phyloP scores from a whole-genome alignment of 2,113 vertebrate species.

The Heterotis niloticus region DNA sequence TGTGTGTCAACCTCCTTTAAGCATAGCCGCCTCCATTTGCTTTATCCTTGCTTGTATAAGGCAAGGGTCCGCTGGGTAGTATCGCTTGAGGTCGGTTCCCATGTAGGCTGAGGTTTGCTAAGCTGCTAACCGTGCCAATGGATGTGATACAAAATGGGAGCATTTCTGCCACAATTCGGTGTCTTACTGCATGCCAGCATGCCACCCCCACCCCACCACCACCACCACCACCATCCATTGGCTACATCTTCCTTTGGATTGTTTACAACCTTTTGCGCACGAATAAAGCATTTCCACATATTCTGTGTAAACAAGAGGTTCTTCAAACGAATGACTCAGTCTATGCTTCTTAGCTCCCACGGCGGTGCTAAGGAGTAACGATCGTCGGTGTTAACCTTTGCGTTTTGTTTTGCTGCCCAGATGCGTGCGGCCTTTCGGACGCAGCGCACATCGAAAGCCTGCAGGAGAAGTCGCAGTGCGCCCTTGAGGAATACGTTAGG shows the following conservation, averaged over 20 bases:
- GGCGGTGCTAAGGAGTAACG: constrained; percentile 55
- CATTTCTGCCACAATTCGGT: background rate
- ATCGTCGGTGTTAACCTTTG: constrained; percentile 27
- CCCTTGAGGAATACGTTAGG: constrained; percentile 93
- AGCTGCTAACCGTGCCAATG: no score
- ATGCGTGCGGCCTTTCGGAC: constrained; percentile 96
- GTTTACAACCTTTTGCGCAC: constrained; percentile 30
- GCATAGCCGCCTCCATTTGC: background rate
- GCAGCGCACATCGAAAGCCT: constrained; percentile 96
- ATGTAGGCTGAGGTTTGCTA: background rate
- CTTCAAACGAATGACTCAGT: constrained; percentile 41
- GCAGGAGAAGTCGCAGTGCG: constrained; percentile 96
- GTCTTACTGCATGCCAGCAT: background rate
- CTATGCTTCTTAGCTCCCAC: constrained; percentile 58
- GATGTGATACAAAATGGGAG: background rate
- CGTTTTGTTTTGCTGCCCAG: constrained; percentile 59
- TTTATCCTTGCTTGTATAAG: no score
- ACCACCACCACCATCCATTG: no score
- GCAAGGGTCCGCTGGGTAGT: no score
- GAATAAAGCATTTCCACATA: constrained; percentile 47
- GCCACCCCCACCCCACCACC: no score
- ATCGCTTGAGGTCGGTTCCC: no score
- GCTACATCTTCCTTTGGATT: constrained; percentile 44
- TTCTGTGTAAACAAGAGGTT: background rate
- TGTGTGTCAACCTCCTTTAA: constrained; percentile 17